Evolutionary conservation across 2,113 vertebrate species (phyloP), one percentile per base, ranked within the genome.

Genomic region (rat (Rattus norvegicus)): DNA sequence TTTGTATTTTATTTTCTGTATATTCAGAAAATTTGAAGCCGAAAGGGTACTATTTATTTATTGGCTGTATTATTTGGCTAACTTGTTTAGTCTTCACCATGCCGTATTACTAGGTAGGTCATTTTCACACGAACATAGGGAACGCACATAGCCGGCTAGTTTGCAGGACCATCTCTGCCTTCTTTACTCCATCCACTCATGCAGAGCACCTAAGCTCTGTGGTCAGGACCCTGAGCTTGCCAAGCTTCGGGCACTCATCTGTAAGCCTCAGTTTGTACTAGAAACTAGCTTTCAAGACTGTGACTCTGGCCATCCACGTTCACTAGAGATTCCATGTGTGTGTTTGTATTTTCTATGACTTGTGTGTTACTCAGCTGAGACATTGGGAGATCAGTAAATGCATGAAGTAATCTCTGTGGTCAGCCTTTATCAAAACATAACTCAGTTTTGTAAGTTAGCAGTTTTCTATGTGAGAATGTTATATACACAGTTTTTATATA

Each of bases 371-470:
- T 72, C 4, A 85, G 47, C 6, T 70, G 8, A 56, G 89, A 73
- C 16, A 59, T 88, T 85, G 91, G 59, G 97, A 26, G 96, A 88
- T 94, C 7, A 93, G 8, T 88, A 30, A 94, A 75, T 84, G 70
- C 17, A 94, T 84, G 92, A 83, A 69, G 49, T 81, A 59, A 36
- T 90, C 79, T 92, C 33, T 59, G 2, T 79, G 36, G n/a, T 91
- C 4, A 92, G 17, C 13, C 59, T 89, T 83, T 5, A 69, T 81
- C 59, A 95, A 47, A 95, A 94, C 17, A 61, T 88, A 43, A 52
- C 0, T 83, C 59, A 72, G 20, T 80, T 94, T 94, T 81, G 12
- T 90, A 93, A 92, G 30, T 17, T 67, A 47, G 8, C 69, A 79
- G 16, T 72, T 92, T 93, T 92, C 24, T 95, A 4, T 91, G 10